These are phyloP conservation scores for Crambe crambe DNA, from an alignment of 37 sponge, comb jelly and placozoan genomes.

Conservation along the genomic window DNA sequence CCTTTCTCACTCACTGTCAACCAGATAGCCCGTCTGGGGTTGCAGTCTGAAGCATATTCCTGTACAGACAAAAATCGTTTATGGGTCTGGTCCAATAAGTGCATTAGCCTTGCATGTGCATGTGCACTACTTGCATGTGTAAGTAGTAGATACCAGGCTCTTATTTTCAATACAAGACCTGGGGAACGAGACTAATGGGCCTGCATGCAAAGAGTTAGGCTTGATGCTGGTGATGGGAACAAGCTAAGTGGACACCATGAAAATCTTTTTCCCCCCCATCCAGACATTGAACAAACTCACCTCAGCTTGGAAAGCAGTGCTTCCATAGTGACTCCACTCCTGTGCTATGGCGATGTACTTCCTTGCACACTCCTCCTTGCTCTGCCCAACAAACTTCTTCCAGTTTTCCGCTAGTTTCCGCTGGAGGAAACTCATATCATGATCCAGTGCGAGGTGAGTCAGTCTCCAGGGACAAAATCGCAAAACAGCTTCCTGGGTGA, in stretches of 20 bases:
- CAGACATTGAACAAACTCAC: not conserved
- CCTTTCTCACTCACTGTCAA: slow-evolving; percentile 49
- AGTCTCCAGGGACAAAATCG: slow-evolving; percentile 39
- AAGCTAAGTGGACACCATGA: no score
- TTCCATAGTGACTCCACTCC: slow-evolving; percentile 37
- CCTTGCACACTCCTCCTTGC: slow-evolving; percentile 22
- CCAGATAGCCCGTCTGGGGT: slow-evolving; percentile 16
- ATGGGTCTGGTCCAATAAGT: no score
- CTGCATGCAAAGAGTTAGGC: not conserved
- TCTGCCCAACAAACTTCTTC: slow-evolving; percentile 20
- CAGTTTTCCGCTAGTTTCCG: slow-evolving; percentile 36
- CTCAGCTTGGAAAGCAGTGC: slow-evolving; percentile 47
- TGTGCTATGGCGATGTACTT: slow-evolving; percentile 29
- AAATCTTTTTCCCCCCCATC: not conserved
- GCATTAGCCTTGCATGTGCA: no score
- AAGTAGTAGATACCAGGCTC: no score
- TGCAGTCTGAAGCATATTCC: not conserved
- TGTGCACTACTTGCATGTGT: no score
- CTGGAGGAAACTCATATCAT: slow-evolving; percentile 41
- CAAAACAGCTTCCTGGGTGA: slow-evolving; percentile 30
- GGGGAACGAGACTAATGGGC: no score
- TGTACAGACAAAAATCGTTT: not conserved
- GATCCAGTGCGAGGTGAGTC: slow-evolving; percentile 35
- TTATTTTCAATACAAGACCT: no score
- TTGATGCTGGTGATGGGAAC: not conserved